phyloP scores from a whole-genome alignment of 2,113 vertebrate species.

The Globicephala melas region DNA sequence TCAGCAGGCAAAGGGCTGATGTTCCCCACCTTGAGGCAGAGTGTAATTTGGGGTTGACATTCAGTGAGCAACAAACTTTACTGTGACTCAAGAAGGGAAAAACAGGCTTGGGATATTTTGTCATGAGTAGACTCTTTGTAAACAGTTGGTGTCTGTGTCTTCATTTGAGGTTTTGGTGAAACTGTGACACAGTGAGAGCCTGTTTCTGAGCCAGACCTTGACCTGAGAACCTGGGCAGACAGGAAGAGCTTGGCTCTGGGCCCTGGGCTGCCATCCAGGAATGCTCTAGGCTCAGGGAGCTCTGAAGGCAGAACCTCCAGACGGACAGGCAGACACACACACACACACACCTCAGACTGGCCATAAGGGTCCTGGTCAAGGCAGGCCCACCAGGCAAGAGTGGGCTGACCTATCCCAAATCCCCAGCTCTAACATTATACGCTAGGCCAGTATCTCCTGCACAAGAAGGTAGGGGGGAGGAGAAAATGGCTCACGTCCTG shows the following conservation, averaged over 20 bases:
- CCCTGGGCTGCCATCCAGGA: background rate
- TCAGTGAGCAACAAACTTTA: background rate
- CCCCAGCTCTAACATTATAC: background rate
- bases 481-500: background rate
- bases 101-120: background rate
- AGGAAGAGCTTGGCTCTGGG: background rate
- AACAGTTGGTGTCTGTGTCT: background rate
- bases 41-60: background rate
- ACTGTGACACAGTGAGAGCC: background rate
- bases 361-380: background rate
- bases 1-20: background rate
- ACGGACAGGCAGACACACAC: background rate
- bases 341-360: background rate
- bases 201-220: background rate
- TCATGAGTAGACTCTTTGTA: background rate
- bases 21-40: background rate
- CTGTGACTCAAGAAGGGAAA: background rate
- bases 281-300: background rate
- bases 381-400: background rate
- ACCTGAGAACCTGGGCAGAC: background rate
- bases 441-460: background rate
- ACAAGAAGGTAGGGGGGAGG: accelerated
- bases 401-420: background rate
- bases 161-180: background rate
- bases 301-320: background rate